Conservation (phyloP, 2,113 vertebrate genomes). For the Falcunculus frontatus region DNA sequence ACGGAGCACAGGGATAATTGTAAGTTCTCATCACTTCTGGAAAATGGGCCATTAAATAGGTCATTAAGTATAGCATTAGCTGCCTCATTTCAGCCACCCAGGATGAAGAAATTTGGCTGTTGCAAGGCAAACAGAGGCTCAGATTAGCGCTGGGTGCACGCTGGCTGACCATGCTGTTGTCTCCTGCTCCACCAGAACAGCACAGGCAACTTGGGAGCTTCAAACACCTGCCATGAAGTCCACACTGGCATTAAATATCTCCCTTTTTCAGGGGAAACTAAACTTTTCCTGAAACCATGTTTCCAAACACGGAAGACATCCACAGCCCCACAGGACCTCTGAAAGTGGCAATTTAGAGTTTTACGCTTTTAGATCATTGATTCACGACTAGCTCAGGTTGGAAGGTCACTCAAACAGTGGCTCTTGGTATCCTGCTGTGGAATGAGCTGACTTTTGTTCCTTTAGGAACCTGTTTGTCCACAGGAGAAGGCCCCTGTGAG, state of each 20-base stretch:
- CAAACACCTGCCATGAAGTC: neutral
- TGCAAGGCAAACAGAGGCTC: neutral
- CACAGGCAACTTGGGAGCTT: neutral
- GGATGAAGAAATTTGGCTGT: neutral
- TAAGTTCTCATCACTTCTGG: conserved; percentile 35
- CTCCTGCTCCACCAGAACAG: neutral
- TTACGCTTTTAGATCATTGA: neutral
- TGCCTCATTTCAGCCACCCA: conserved; percentile 21
- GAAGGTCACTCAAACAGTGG: neutral
- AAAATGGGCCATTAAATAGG: conserved; percentile 50
- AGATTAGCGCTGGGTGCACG: neutral
- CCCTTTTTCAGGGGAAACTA: neutral
- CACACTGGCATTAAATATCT: neutral
- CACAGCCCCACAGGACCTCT: neutral
- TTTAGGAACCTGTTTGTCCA: neutral
- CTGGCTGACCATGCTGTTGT: neutral
- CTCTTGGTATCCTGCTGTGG: neutral
- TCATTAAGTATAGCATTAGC: conserved; percentile 26
- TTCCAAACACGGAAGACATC: neutral
- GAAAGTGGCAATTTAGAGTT: neutral
- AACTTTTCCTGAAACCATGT: neutral
- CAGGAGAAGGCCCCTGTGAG: neutral
- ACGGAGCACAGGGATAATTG: neutral
- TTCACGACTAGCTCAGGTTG: neutral
- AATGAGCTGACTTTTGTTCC: neutral